Evolutionary conservation across 2,888 invertebrate species (phyloP), one percentile per base, ranked within the genome.

Genomic region (Campoplex capitator): DNA sequence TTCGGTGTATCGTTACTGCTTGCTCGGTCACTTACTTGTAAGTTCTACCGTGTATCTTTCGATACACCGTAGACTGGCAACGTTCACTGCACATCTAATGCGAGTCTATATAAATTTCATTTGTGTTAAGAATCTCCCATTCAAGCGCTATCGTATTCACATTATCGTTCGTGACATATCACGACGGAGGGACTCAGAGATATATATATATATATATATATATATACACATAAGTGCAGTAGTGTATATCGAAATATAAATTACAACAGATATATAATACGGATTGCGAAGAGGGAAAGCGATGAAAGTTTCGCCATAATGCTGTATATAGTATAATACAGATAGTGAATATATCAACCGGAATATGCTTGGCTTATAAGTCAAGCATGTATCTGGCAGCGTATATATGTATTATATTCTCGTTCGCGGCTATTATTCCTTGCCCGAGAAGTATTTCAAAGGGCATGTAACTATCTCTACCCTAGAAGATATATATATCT

Each of bases 141-240:
- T 73, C 82, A 62, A 62, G 62, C 56, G 32, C 78, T 73, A 83
- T 84, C 85, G 78, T 62, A 88, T 88, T 85, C 77, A 83, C 80
- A 88, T 90, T 89, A 90, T 88, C 89, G 85, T 88, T 88, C 90
- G 91, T 93, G 93, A 92, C 92, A 93, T 92, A 93, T 93, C 93
- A 93, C 92, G 93, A 93, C 77, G 81, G 42, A 62, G 71, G 23
- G 54, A 65, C 68, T 75, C 23, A 45, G n/a, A 79, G 51, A 48
- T 68, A 68, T 54, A 18, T 78, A 38, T 23, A 23, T 23, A 23
- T 23, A 23, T 23, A 23, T 23, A 23, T 23, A 23, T 23, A 23
- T 23, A 23, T 23, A 23, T 23, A 23, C 23, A 23, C 23, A 23
- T 75, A 58, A 18, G 73, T 54, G 54, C 28, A 48, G 32, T 28